Percentiles rank a stretch among this genome's conserved stretches.
Evolutionary conservation across 2,888 invertebrate species (phyloP).

Genomic region (Thumatha senex): DNA sequence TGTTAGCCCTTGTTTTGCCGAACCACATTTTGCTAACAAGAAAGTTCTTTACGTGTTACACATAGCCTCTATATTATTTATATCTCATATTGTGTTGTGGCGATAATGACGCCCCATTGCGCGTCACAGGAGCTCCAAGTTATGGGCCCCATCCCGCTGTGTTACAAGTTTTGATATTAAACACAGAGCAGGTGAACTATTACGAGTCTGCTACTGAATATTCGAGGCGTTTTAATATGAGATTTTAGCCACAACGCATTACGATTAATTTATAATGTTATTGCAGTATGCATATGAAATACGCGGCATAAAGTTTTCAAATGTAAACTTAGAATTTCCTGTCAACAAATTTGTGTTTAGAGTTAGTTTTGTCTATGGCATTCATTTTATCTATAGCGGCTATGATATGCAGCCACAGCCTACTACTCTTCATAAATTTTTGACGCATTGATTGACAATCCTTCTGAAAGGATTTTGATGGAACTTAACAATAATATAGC

Average conservation of each 20-base stretch:
- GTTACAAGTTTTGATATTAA: constrained; percentile 25
- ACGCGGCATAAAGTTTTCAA: neutral
- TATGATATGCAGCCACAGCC: too few species aligned
- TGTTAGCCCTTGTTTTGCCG: neutral
- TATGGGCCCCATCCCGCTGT: constrained; percentile 32
- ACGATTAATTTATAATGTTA: neutral
- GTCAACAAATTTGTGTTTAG: neutral
- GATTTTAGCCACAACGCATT: neutral
- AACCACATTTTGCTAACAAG: constrained; percentile 4
- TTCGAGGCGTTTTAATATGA: constrained; percentile 3
- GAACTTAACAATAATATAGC: too few species aligned
- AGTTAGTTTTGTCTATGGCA: neutral
- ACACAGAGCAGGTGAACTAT: constrained; percentile 21
- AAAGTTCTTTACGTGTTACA: neutral
- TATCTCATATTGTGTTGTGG: constrained; percentile 29
- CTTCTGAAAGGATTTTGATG: too few species aligned
- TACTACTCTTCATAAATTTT: too few species aligned
- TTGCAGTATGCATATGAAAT: neutral
- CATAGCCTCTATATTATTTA: neutral
- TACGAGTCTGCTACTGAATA: constrained; percentile 15
- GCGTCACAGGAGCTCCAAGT: constrained; percentile 26
- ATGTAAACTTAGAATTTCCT: neutral
- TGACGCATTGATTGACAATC: too few species aligned
- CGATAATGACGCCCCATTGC: constrained; percentile 36
- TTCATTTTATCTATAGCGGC: too few species aligned